These are phyloP conservation scores for Linyphia triangularis DNA, from an alignment of 2,888 invertebrate species.

Conservation along the genomic window DNA sequence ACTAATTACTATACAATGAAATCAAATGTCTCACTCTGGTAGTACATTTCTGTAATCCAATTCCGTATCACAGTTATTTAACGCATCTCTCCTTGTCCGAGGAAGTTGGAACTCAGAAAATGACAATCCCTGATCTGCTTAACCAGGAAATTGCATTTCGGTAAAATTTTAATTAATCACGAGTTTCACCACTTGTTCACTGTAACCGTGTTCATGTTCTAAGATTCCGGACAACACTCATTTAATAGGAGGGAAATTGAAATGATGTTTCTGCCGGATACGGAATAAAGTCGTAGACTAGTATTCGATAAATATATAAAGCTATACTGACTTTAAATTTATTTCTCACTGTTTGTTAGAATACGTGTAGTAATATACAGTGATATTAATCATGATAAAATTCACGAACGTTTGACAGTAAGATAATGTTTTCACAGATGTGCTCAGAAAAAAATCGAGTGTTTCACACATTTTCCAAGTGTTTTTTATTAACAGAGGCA, in stretches of 20 bases:
- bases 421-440: no score
- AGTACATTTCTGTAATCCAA: no score
- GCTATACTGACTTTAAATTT: no score
- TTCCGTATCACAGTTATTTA: background rate
- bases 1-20: no score
- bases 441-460: no score
- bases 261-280: background rate
- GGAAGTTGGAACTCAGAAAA: background rate
- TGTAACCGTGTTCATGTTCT: background rate
- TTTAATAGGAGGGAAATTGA: constrained; percentile 15
- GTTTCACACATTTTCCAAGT: no score
- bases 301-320: background rate
- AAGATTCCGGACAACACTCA: background rate
- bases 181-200: constrained; percentile 22
- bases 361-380: no score
- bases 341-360: no score
- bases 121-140: constrained; percentile 18
- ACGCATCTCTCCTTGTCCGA: background rate
- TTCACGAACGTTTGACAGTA: no score
- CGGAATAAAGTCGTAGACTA: background rate
- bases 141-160: constrained; percentile 25
- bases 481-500: no score
- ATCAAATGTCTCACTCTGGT: no score
- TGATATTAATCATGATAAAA: no score
- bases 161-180: constrained; percentile 58